These are phyloP conservation scores for Sus scrofa DNA, from an alignment of 2,113 vertebrate genomes.

Conservation along the genomic window DNA sequence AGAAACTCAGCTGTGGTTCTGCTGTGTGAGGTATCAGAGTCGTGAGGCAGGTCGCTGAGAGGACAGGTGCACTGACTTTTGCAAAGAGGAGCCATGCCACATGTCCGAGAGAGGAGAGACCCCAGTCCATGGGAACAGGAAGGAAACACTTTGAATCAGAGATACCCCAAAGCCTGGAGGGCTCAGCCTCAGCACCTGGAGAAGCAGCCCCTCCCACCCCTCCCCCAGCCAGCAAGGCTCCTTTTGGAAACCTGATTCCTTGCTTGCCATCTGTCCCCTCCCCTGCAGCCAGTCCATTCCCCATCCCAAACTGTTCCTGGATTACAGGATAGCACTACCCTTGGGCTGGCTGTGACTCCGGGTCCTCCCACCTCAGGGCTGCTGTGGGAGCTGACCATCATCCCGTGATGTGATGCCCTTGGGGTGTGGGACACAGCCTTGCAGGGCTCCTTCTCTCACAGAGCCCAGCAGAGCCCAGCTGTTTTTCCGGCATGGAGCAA, in stretches of 20 bases:
- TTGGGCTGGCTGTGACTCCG: neutral
- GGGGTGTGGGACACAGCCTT: neutral
- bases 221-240: neutral
- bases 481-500: neutral
- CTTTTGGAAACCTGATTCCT: neutral
- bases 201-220: neutral
- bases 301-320: neutral
- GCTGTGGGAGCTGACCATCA: neutral
- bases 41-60: neutral
- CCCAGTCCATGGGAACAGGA: neutral
- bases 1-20: neutral
- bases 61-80: neutral
- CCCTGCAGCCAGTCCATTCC: neutral
- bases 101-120: rapidly evolving
- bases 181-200: neutral
- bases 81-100: neutral
- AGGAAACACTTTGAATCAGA: neutral
- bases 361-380: neutral
- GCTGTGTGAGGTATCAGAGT: neutral
- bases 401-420: neutral
- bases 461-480: neutral
- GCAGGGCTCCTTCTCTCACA: neutral
- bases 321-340: neutral
- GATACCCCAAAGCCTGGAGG: neutral
- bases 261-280: neutral